A percentile compares a stretch with the other conserved stretches of the same genome.
These are phyloP conservation scores for Recurvirostra avosetta DNA, from an alignment of 2,113 vertebrate genomes.

Conservation along the genomic window DNA sequence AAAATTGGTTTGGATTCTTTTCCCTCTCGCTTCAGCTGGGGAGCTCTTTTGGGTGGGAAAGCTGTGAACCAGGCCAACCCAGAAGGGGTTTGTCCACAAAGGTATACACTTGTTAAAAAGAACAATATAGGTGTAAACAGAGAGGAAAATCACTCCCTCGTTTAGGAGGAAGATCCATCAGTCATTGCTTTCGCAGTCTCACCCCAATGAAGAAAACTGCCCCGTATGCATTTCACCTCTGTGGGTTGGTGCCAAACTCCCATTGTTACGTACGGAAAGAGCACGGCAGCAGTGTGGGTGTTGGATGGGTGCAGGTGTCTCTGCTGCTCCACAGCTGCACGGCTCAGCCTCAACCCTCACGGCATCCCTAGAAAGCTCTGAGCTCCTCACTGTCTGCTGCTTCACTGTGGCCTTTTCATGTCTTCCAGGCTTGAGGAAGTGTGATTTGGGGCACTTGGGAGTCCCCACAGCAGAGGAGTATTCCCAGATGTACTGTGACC, in stretches of 20 bases:
- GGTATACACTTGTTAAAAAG: background rate
- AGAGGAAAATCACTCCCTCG: background rate
- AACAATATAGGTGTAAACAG: background rate
- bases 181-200: background rate
- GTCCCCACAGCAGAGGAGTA: conserved; percentile 75
- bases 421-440: conserved; percentile 62
- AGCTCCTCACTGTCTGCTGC: background rate
- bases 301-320: background rate
- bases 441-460: conserved; percentile 62
- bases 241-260: background rate
- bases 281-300: background rate
- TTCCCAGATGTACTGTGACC: conserved; percentile 69
- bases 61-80: background rate
- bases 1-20: background rate
- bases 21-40: background rate
- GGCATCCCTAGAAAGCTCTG: background rate
- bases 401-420: background rate
- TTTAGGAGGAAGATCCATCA: background rate
- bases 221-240: background rate
- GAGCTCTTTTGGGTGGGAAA: background rate
- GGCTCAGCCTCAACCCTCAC: background rate
- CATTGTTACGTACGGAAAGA: rapidly evolving
- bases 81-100: background rate
- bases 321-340: background rate
- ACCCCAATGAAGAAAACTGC: background rate